Base-by-base conservation (phyloP, 1,140 invertebrate genomes). In the Nymphalis io region DNA sequence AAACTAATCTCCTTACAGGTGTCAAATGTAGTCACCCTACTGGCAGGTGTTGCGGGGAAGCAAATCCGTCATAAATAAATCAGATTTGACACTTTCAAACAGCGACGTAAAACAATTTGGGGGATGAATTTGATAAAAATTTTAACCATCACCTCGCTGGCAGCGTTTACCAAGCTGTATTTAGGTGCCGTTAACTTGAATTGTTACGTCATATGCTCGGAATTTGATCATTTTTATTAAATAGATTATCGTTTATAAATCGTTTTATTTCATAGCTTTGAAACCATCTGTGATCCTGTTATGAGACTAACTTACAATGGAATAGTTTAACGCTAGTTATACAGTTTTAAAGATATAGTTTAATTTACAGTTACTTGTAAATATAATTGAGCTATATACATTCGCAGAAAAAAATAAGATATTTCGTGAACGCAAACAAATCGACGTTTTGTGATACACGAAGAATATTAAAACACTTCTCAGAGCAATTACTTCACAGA, bases 61-160 rank as follows among this genome's bases (percentile, higher is more conserved):
- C 67, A 81, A 86, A 83, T 80, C 81, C 81, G 71, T 82, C 80
- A 81, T 87, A 85, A 88, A 88, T 88, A 82, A 83, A 88, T 88
- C 79, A 78, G 78, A 85, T 86, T 83, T 86, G 84, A 87, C 86
- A 83, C 79, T 78, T 70, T 68, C 76, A 81, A 85, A 84, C 73
- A 80, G 69, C 63, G 60, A 38, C 64, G 71, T 72, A 62, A 80
- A 86, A 85, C 79, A 85, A 82, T 81, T 84, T 80, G 61, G 63
- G 64, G 71, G 40, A 60, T 78, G 73, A 74, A 82, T 82, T 83
- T 74, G 70, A 77, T 82, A 79, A 78, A 85, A 82, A 79, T 69
- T 75, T 72, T 60, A 75, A 69, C 63, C 57, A 23, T 51, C 63
- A 44, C 38, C 62, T 73, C 63, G 66, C 38, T 72, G 23, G 73